Evolutionary conservation across 2,113 vertebrate species (phyloP), one percentile per base, ranked within the genome.

Genomic region (Hylia prasina): DNA sequence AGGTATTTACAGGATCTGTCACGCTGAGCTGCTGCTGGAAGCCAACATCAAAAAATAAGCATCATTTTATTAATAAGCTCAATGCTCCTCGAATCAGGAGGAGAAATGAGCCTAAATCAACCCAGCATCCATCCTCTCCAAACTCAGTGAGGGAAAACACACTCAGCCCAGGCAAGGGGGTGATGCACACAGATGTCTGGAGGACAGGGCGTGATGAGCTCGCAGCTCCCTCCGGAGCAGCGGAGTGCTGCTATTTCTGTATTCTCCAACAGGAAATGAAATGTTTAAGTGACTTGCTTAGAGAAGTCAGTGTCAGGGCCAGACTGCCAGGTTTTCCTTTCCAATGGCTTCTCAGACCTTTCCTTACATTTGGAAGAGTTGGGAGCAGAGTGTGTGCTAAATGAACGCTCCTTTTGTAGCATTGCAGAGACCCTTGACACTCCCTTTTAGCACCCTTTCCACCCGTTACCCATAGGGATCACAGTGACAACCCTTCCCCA

Each of bases 1-100:
- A 84, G 82, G 72, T 78, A 69, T 84, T 93, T 47, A 65, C 50
- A 68, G 77, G 69, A 97, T 48, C 78, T n/a, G 25, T 70, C 57
- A 40, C 1, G 47, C 94, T 82, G 95, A 79, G 93, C 51, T 78
- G 72, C 88, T 83, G 86, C 82, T 96, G 92, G 86, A 57, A 88
- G 90, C 82, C 90, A 83, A 10, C 85, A 25, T 87, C 14, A 85
- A 58, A 77, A 95, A 90, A 77, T 39, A 90, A 96, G 75, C 21
- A 48, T 21, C 0, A 22, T 68, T 84, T 88, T 60, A 37, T 78
- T 87, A 94, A 90, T 90, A 73, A 95, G 57, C 64, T 78, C 31
- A 60, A 4, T 45, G 64, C 60, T 72, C 39, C 68, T 89, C 6
- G 4, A 87, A 63, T 80, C 71, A 56, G 87, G 42, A 54, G 75